Base-by-base conservation (phyloP, 2,797 vertebrate genomes). In the Hyperoplus lanceolatus region DNA sequence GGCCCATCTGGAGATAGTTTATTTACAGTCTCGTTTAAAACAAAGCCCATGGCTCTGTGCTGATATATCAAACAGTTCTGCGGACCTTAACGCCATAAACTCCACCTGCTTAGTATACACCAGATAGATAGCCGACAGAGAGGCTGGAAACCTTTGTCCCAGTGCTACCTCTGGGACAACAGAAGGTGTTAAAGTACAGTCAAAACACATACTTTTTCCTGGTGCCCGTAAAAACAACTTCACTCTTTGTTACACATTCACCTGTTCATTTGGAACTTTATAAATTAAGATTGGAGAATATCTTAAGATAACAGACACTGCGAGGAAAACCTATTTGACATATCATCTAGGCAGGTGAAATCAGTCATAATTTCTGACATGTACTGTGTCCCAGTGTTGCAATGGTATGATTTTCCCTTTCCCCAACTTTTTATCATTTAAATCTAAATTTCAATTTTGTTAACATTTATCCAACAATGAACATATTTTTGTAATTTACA, bases 1-100 rank as follows among this genome's bases (percentile, higher is more conserved):
- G 67, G 70, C 60, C 75, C 81, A 66, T 62, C 66, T 77, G 69
- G 59, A 67, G 66, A 74, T 51, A 71, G 65, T 76, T 80, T 86
- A 89, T 88, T 73, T 84, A 89, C 81, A 89, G 56, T 78, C 18
- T 50, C 16, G 58, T 77, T 86, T 81, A 74, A 81, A 87, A 80
- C 58, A 79, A 77, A 77, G 69, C 62, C 45, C 29, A n/a, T 12
- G 2, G 72, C 70, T 63, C 36, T 60, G 54, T 55, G 68, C 56
- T 62, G 14, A 72, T 82, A 66, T 72, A 60, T 69, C 50, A 54
- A 6, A 69, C 49, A 36, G 45, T 18, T 46, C 45, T 68, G 61
- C 15, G 45, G 53, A 74, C 73, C 68, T 78, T 38, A 74, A 43
- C 54, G 29, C 36, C 48, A 57, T 61, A 68, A 75, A 50, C 21